Base-by-base conservation (phyloP, 2,797 vertebrate species). In the Oryzias sinensis region DNA sequence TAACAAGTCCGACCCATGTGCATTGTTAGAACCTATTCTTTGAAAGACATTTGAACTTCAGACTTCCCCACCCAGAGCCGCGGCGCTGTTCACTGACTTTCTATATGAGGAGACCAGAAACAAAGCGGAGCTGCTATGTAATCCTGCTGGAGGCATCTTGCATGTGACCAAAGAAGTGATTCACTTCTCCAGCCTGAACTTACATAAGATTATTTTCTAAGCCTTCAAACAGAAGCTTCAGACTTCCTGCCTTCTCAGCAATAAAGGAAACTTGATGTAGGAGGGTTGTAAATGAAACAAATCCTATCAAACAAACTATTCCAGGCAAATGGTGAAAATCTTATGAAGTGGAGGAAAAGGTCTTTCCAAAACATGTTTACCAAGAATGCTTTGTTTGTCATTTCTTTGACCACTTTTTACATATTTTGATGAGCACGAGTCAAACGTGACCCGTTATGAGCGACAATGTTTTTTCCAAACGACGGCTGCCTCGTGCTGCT, bases 401-500 rank as follows among this genome's bases (percentile, higher is more conserved):
- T 40, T 43, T 2, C 7, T 4, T 37, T 0, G 15, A 16, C 40
- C 22, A 16, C 4, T 4, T 9, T 3, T 48, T 42, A 22, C 17
- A 4, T 17, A 27, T 14, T 13, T 16, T 48, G 5, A 15, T 47
- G 4, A 58, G 22, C 13, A 13, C 3, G 9, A 4, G 18, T 14
- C 47, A 62, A 50, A 67, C 43, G 48, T 48, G 57, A 72, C 42
- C 45, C 25, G 8, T 64, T 70, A 64, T 53, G 20, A 45, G 49
- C 13, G 49, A 16, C 56, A 33, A 59, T 17, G 49, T 50, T 45
- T 17, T 59, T 46, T 14, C 1, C 7, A 48, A 37, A 37, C 11
- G 8, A 37, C 74, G 69, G 49, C 65, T 33, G 67, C 80, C 78
- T 40, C 80, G 81, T 87, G 84, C 68, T 27, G 52, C 57, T 59